Evolutionary conservation across 2,888 invertebrate species (phyloP).

Genomic region (Acleris sparsana): DNA sequence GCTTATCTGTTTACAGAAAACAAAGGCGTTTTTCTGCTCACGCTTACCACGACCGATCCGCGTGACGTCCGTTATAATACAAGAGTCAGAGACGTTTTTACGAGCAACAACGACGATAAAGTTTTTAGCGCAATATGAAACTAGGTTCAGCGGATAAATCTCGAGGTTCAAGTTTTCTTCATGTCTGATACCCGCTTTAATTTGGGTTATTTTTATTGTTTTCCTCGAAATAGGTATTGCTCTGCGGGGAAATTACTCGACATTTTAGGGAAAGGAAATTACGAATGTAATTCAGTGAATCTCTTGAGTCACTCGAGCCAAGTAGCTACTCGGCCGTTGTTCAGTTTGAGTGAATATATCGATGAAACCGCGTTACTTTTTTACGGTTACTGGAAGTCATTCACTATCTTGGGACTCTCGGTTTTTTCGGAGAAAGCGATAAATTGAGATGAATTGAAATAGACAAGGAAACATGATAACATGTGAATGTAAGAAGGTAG

Average conservation of each 20-base stretch:
- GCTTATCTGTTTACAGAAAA: constrained; percentile 28
- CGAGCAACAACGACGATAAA: constrained; percentile 42
- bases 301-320: constrained; percentile 5
- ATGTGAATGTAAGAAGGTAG: too few relatives aligned
- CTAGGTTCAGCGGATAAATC: constrained; percentile 44
- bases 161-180: constrained; percentile 36
- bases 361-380: neutral
- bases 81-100: constrained; percentile 33
- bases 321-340: neutral
- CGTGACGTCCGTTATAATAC: constrained; percentile 1
- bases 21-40: constrained; percentile 13
- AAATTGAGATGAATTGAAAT: too few relatives aligned
- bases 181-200: constrained; percentile 20
- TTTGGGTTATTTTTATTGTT: constrained; percentile 27
- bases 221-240: constrained; percentile 14
- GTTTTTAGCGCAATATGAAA: constrained; percentile 42
- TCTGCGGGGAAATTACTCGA: constrained; percentile 19
- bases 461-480: too few relatives aligned
- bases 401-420: neutral
- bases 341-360: constrained; percentile 1
- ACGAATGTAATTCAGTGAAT: constrained; percentile 4
- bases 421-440: neutral
- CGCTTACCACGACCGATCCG: constrained; percentile 5
- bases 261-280: constrained; percentile 14
- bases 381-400: neutral